These are phyloP conservation scores for Nipponacmea schrenckii DNA, from an alignment of 2,888 invertebrate genomes.

Conservation along the genomic window DNA sequence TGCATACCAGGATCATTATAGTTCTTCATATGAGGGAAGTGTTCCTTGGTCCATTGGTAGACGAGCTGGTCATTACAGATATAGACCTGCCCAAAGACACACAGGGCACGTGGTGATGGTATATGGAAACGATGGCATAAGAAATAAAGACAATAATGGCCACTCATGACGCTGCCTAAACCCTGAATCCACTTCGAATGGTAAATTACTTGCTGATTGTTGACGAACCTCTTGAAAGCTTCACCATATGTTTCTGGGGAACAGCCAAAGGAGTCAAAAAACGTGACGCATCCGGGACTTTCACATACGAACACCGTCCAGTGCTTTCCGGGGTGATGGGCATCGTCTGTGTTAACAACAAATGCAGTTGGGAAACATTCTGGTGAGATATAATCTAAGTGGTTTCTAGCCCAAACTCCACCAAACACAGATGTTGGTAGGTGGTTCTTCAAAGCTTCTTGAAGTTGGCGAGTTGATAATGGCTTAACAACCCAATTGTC, in stretches of 20 bases:
- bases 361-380: background rate
- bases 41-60: background rate
- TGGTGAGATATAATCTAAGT: background rate
- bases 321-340: too few species aligned
- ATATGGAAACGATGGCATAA: background rate
- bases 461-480: background rate
- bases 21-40: too few species aligned
- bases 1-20: too few species aligned
- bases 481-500: background rate
- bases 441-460: background rate
- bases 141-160: background rate
- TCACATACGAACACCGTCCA: background rate
- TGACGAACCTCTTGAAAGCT: background rate
- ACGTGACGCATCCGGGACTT: background rate
- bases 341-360: background rate
- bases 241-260: background rate
- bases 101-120: background rate
- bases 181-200: background rate
- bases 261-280: background rate
- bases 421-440: background rate
- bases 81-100: background rate
- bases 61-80: background rate
- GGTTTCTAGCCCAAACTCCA: background rate
- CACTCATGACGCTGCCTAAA: background rate
- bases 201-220: background rate